Evolutionary conservation across 2,113 vertebrate species (phyloP).

Genomic region (Notarius lentiginosus): DNA sequence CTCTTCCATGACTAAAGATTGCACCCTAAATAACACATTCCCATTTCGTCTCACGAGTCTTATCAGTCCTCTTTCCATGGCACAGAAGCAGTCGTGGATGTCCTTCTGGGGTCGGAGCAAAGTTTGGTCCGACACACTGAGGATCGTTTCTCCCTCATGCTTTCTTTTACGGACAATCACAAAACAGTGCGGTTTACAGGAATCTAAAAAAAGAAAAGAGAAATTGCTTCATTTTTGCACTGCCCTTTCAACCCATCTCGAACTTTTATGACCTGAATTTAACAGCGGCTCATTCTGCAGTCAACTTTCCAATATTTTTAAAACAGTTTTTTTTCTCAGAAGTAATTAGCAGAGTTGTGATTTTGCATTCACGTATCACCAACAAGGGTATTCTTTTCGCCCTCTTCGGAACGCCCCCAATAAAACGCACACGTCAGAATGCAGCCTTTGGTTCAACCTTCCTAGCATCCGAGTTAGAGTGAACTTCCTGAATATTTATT

Average conservation of each 20-base stretch:
- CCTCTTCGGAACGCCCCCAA: not conserved
- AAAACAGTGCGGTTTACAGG: slow-evolving; percentile 29
- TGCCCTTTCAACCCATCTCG: not conserved
- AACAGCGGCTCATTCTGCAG: not conserved
- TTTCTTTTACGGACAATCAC: slow-evolving; percentile 49
- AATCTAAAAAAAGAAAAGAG: not conserved
- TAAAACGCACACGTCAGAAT: not conserved
- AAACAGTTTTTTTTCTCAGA: not conserved
- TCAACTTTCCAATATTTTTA: slow-evolving; percentile 10
- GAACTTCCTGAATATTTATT: not conserved
- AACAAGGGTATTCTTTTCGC: not conserved
- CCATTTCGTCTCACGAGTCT: not conserved
- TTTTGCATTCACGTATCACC: not conserved
- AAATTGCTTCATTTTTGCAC: not conserved
- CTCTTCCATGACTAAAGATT: not conserved
- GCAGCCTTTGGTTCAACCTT: not conserved
- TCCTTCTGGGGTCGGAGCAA: not conserved
- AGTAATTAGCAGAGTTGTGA: not conserved
- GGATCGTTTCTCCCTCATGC: slow-evolving; percentile 13
- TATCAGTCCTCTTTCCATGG: not conserved
- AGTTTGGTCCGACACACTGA: not conserved
- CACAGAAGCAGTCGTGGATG: not conserved
- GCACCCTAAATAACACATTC: slow-evolving; percentile 10
- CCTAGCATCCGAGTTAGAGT: not conserved
- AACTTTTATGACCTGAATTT: not conserved